Percentiles rank a stretch among this genome's conserved stretches.
These are phyloP conservation scores for Chrysemys picta DNA, from an alignment of 2,113 vertebrate genomes.

Conservation along the genomic window DNA sequence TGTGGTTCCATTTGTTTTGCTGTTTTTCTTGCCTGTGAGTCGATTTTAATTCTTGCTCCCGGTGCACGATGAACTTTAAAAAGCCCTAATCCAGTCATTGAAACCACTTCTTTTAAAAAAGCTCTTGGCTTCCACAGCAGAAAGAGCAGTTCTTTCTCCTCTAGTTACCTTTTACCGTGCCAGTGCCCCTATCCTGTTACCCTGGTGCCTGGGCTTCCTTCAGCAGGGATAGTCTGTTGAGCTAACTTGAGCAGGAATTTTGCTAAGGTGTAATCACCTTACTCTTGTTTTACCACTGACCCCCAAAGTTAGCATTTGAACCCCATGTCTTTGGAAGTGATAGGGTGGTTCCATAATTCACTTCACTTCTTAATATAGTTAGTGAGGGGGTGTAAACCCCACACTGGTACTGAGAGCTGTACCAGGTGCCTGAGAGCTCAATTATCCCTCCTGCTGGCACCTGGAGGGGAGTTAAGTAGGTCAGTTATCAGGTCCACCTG, in stretches of 20 bases:
- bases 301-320: not conserved
- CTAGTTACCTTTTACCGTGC: not conserved
- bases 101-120: not conserved
- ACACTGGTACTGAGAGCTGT: not conserved
- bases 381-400: not conserved
- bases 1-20: constrained; percentile 27
- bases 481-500: not conserved
- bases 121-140: not conserved
- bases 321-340: not conserved
- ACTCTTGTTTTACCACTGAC: not conserved
- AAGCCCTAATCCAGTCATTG: not conserved
- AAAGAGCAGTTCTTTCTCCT: not conserved
- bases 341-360: not conserved
- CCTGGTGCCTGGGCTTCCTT: not conserved
- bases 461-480: not conserved
- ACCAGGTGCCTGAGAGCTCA: not conserved
- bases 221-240: not conserved
- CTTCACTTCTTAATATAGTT: not conserved
- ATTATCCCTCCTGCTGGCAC: not conserved
- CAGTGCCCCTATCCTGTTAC: not conserved
- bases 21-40: not conserved
- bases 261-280: not conserved
- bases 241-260: not conserved
- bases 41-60: not conserved
- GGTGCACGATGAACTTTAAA: not conserved